Evolutionary conservation across 2,888 invertebrate species (phyloP), one percentile per base, ranked within the genome.

Genomic region (Orchesella flavescens): DNA sequence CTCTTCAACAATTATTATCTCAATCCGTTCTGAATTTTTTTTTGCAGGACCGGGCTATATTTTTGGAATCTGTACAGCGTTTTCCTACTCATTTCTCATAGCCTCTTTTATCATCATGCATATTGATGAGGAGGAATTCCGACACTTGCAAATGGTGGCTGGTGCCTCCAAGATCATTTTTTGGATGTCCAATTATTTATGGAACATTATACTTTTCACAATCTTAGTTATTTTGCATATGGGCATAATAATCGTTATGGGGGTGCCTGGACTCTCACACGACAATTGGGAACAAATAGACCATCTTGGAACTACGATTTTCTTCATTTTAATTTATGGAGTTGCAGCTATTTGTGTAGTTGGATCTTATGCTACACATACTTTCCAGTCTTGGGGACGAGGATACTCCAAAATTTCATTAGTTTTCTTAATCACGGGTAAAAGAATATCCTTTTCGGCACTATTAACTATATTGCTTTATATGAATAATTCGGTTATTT

Each of bases 71-170:
- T n/a, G 1, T 13, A 66, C 43, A 0, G 21, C 66, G 1, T 72
- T 84, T 10, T 68, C 75, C 19, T 84, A 66, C 61, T 21, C 80
- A 0, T 72, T 80, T 17, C 61, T 83, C 15, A 57, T 85, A 15
- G 23, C 83, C 10, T 76, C 72, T 4, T 73, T 73, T n/a, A 59
- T 83, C 13, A 73, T 83, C n/a, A 63, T 85, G 80, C 76, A 83
- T 17, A 68, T 85, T 43, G 19, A 57, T 23, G 83, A 85, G 24
- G 68, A 72, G 57, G 73, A 76, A 9, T 85, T 85, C 46, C 68
- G 66, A 0, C 79, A 85, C 53, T n/a, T 83, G 43, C 85, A 85
- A 63, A 13, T 83, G 24, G 21, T 79, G 7, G 55, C 49, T 55
- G 85, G 85, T n/a, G 80, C 63, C 0, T 72, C 66, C 57, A 43